Evolutionary conservation across 2,113 vertebrate species (phyloP).

Genomic region (Rallus limicola): DNA sequence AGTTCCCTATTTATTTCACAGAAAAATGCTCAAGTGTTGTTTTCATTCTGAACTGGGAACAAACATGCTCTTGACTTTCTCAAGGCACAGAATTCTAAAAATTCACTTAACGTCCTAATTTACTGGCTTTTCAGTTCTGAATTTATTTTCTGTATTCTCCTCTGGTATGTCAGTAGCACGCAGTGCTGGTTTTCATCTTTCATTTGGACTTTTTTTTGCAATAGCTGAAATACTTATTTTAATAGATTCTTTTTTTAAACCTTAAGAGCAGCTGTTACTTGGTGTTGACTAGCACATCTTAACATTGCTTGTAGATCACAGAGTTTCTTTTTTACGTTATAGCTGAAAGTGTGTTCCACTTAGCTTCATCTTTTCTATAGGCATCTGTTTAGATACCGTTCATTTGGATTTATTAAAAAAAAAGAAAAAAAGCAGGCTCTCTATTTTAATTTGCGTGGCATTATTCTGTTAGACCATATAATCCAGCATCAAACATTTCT

Average conservation of each 20-base stretch:
- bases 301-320: not conserved
- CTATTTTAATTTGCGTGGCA: not conserved
- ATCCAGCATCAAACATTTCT: constrained; percentile 16
- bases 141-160: constrained; percentile 18
- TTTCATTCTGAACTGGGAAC: constrained; percentile 9
- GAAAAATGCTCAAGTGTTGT: not conserved
- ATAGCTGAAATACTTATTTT: constrained; percentile 55
- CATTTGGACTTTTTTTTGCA: constrained; percentile 14
- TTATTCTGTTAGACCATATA: constrained; percentile 22
- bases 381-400: not conserved
- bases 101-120: constrained; percentile 1
- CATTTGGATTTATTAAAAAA: not conserved
- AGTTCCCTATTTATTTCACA: not conserved
- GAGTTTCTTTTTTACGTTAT: not conserved
- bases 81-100: constrained; percentile 38
- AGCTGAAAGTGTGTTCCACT: not conserved
- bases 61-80: constrained; percentile 40
- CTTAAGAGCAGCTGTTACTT: constrained; percentile 32
- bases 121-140: constrained; percentile 25
- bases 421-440: not conserved
- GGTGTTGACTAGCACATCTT: constrained; percentile 42
- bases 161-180: not conserved
- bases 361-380: not conserved
- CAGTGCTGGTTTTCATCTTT: not conserved
- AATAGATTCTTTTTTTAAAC: constrained; percentile 40